These are phyloP conservation scores for Pterocles gutturalis DNA, from an alignment of 2,113 vertebrate species.

Conservation along the genomic window DNA sequence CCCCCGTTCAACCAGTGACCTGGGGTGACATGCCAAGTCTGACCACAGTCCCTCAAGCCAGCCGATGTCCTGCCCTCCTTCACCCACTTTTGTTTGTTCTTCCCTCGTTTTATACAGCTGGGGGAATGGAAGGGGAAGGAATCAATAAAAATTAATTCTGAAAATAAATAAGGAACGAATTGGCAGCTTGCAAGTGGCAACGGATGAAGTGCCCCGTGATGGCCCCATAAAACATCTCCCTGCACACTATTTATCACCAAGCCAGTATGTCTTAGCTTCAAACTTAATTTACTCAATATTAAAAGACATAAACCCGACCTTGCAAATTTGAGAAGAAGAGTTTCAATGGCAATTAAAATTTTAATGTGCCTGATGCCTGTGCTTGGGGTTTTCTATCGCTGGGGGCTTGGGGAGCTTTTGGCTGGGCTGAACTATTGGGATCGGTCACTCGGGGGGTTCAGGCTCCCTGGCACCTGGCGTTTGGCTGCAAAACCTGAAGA, in stretches of 20 bases:
- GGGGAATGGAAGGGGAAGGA: not conserved
- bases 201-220: not conserved
- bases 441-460: not conserved
- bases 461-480: not conserved
- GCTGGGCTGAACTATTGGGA: not conserved
- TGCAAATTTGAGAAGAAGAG: not conserved
- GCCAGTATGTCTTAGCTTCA: not conserved
- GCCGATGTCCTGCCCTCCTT: not conserved
- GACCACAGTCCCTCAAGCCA: not conserved
- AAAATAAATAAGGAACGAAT: constrained; percentile 13
- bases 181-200: not conserved
- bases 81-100: not conserved
- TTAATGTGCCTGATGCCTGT: fast-evolving
- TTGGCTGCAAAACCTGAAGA: not conserved
- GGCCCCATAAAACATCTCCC: constrained; percentile 15
- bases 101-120: not conserved
- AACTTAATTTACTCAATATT: not conserved
- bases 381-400: not conserved
- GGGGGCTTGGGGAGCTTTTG: not conserved
- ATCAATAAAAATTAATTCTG: constrained; percentile 47
- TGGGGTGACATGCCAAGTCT: not conserved
- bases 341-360: not conserved
- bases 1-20: not conserved
- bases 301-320: not conserved
- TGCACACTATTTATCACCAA: constrained; percentile 8